phyloP scores from a whole-genome alignment of 2,888 invertebrate species.

The Drosophila austrosaltans region DNA sequence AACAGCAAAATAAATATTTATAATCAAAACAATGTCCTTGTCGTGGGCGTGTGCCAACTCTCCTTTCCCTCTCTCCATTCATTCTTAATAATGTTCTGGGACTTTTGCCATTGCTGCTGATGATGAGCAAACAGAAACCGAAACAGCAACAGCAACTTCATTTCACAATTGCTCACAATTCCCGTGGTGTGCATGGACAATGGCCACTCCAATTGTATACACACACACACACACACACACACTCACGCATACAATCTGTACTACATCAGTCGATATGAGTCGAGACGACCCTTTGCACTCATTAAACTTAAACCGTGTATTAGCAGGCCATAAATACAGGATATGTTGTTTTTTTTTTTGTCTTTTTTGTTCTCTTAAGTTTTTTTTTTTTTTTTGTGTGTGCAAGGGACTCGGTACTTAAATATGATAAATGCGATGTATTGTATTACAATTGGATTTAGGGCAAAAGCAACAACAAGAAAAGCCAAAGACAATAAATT shows the following conservation, averaged over 20 bases:
- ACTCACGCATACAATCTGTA: no score
- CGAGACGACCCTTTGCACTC: constrained; percentile 33
- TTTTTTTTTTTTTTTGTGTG: not conserved
- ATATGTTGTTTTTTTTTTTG: constrained; percentile 45
- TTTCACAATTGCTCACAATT: constrained; percentile 37
- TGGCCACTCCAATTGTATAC: not conserved
- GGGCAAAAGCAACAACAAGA: constrained; percentile 48
- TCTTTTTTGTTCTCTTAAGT: not conserved
- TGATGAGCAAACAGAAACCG: constrained; percentile 65
- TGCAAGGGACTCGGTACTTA: constrained; percentile 61
- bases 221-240: not conserved
- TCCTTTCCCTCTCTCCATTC: no score
- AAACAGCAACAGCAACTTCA: constrained; percentile 43
- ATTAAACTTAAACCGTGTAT: constrained; percentile 73
- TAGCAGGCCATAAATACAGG: constrained; percentile 75
- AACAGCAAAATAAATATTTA: constrained; percentile 73
- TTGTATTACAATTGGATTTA: constrained; percentile 74
- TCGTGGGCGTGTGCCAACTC: constrained; percentile 41
- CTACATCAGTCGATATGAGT: not conserved
- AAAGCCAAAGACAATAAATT: constrained; percentile 71
- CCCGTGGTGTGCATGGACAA: not conserved
- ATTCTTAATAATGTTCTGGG: not conserved
- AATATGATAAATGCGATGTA: constrained; percentile 74
- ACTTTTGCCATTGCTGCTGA: constrained; percentile 59
- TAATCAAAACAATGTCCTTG: constrained; percentile 67